A percentile compares a stretch with the other conserved stretches of the same genome.
phyloP scores from a whole-genome alignment of 2,113 vertebrate species.

The Ailuropoda melanoleuca region DNA sequence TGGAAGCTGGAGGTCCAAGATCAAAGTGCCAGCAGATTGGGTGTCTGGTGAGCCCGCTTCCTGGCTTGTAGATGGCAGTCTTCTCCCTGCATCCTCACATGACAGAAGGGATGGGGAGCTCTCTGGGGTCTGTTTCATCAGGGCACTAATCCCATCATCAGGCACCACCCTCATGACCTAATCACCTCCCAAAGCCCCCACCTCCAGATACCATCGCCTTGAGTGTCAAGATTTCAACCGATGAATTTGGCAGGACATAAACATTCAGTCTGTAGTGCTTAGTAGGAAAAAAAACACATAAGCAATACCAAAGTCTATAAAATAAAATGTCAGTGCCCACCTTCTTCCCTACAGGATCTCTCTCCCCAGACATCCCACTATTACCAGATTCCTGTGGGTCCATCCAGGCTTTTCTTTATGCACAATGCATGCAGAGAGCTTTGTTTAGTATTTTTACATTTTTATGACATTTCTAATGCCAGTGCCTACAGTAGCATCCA shows the following conservation, averaged over 20 bases:
- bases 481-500: neutral
- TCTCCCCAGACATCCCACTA: neutral
- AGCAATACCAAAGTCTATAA: neutral
- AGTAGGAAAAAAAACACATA: neutral
- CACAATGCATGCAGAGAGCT: neutral
- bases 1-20: neutral
- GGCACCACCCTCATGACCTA: neutral
- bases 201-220: neutral
- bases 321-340: neutral
- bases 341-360: neutral
- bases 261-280: neutral
- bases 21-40: neutral
- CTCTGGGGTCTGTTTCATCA: neutral
- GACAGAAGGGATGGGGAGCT: neutral
- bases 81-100: neutral
- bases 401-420: neutral
- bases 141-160: neutral
- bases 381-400: neutral
- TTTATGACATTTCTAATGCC: neutral
- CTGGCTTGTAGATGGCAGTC: neutral
- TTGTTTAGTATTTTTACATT: neutral
- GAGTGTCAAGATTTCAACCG: neutral
- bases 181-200: neutral
- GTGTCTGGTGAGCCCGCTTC: neutral
- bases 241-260: neutral